These are phyloP conservation scores for Agrochola lota DNA, from an alignment of 2,888 invertebrate genomes.

Conservation along the genomic window DNA sequence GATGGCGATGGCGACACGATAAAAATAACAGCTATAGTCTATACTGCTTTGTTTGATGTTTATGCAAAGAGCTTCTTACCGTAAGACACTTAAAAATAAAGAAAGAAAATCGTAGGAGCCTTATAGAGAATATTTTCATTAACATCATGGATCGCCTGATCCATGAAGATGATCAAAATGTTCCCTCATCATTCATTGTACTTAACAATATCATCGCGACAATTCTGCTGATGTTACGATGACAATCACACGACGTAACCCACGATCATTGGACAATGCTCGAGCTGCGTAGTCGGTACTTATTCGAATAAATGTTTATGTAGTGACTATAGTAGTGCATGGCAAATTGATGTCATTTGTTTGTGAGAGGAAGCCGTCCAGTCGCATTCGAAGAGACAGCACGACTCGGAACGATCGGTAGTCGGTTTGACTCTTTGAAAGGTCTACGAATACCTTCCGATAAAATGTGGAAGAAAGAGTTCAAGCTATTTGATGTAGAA, in stretches of 20 bases:
- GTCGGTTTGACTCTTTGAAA: constrained; percentile 31
- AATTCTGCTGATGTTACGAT: constrained; percentile 18
- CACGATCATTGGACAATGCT: constrained; percentile 37
- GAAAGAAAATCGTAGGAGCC: no score
- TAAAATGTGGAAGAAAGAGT: neutral
- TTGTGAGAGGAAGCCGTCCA: constrained; percentile 28
- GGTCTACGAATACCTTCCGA: constrained; percentile 8
- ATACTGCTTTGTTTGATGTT: constrained; percentile 3
- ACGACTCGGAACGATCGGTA: constrained; percentile 19
- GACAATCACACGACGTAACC: constrained; percentile 24
- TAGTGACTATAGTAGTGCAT: constrained; percentile 23
- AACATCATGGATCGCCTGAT: no score
- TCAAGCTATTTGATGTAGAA: neutral
- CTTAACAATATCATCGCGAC: neutral
- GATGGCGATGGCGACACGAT: neutral
- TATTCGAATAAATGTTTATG: constrained; percentile 43
- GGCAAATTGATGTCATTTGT: constrained; percentile 45
- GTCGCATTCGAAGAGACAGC: constrained; percentile 43
- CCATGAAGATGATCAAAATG: neutral
- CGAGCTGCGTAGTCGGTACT: constrained; percentile 17
- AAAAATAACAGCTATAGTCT: neutral
- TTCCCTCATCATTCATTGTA: neutral
- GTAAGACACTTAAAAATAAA: no score
- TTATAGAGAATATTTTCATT: no score
- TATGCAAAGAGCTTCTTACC: neutral